These are phyloP conservation scores for Cydia splendana DNA, from an alignment of 1,140 invertebrate genomes.

Conservation along the genomic window DNA sequence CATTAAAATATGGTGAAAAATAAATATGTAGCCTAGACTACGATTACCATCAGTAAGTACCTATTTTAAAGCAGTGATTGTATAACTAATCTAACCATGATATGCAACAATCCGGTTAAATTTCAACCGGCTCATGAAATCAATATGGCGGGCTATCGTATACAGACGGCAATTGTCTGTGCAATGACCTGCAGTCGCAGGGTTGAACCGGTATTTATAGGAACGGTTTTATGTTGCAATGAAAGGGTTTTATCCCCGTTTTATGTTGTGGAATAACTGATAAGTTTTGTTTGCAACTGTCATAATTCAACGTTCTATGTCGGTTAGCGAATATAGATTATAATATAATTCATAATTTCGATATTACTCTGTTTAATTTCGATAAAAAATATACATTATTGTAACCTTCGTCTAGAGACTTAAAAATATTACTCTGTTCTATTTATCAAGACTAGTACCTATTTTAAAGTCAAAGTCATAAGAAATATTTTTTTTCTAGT, in stretches of 20 bases:
- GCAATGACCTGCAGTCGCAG: slow-evolving; percentile 6
- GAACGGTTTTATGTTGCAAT: background rate
- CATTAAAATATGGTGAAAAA: no score
- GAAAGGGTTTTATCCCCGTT: background rate
- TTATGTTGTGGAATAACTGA: background rate
- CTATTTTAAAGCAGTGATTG: background rate
- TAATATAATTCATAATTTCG: no score
- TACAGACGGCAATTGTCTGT: slow-evolving; percentile 14
- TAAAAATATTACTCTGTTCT: no score
- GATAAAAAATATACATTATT: no score
- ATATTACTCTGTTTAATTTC: no score
- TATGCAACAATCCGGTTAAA: background rate
- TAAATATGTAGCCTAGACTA: no score
- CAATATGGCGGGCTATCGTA: background rate
- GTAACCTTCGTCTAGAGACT: no score
- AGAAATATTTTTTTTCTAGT: no score
- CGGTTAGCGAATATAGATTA: background rate
- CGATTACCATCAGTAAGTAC: no score
- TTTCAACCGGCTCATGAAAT: background rate
- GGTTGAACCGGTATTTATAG: slow-evolving; percentile 12
- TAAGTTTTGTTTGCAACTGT: background rate
- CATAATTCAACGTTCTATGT: background rate
- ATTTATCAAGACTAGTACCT: no score
- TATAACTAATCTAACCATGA: background rate
- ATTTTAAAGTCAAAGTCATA: no score